phyloP scores from a whole-genome alignment of 1,140 invertebrate species.

The Atta colombica region DNA sequence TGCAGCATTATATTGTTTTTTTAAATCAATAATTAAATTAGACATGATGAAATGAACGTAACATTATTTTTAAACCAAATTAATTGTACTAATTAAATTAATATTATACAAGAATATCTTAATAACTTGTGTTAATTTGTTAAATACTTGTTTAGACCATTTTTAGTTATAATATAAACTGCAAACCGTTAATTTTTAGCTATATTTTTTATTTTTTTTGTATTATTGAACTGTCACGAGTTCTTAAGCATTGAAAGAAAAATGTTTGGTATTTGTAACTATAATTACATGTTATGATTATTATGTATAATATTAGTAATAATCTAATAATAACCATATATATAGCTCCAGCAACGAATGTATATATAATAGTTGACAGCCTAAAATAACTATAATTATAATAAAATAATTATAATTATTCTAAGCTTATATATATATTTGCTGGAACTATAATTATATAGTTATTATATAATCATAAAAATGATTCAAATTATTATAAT shows the following conservation, averaged over 20 bases:
- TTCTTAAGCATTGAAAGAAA: neutral
- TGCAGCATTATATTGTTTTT: neutral
- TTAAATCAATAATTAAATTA: conserved; percentile 1
- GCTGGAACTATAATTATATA: too few relatives aligned
- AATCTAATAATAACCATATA: too few relatives aligned
- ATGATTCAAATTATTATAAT: too few relatives aligned
- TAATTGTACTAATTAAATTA: neutral
- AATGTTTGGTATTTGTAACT: too few relatives aligned
- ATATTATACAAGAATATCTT: neutral
- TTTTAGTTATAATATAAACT: neutral
- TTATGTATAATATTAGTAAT: too few relatives aligned
- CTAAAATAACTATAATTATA: too few relatives aligned
- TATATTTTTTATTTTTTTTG: neutral
- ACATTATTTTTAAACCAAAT: neutral
- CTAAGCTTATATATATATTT: too few relatives aligned
- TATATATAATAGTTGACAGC: too few relatives aligned
- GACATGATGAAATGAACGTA: neutral
- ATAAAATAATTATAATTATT: too few relatives aligned
- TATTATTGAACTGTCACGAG: neutral
- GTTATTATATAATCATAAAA: too few relatives aligned
- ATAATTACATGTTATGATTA: too few relatives aligned
- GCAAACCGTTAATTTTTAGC: neutral
- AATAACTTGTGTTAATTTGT: neutral
- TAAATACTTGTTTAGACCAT: neutral
- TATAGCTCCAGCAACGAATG: too few relatives aligned